These are phyloP conservation scores for Saxidomus purpurata DNA, from an alignment of 1,140 invertebrate genomes.

Conservation along the genomic window DNA sequence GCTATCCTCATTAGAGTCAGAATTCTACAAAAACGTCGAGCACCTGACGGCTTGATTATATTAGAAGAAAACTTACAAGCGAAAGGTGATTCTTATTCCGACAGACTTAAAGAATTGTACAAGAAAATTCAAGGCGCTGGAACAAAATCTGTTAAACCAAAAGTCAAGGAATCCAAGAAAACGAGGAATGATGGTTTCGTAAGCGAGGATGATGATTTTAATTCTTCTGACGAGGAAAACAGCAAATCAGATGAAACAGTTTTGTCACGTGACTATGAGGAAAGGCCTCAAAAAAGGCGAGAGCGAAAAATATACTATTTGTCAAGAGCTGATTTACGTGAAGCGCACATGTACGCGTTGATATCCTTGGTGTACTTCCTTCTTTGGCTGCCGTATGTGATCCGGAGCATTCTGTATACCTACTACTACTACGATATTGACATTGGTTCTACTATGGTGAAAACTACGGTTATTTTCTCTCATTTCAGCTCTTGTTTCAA, in stretches of 20 bases:
- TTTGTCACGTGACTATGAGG: constrained; percentile 24
- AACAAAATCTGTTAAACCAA: constrained; percentile 67
- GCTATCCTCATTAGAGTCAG: constrained; percentile 66
- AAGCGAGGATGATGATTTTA: constrained; percentile 50
- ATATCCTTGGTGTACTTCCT: constrained; percentile 57
- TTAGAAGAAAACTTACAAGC: constrained; percentile 67
- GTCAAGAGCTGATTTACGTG: constrained; percentile 62
- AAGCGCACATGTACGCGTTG: constrained; percentile 67
- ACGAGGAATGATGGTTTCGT: constrained; percentile 54
- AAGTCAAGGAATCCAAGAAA: constrained; percentile 57
- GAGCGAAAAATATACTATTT: constrained; percentile 65
- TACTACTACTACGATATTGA: constrained; percentile 63
- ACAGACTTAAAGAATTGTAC: constrained; percentile 68
- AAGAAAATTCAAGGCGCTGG: constrained; percentile 71
- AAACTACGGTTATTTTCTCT: constrained; percentile 43
- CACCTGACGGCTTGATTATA: constrained; percentile 56
- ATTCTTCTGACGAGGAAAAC: constrained; percentile 69
- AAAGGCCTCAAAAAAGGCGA: constrained; percentile 26
- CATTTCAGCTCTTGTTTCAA: constrained; percentile 66
- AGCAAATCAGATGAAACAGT: neutral
- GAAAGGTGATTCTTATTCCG: constrained; percentile 68
- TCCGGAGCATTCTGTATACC: constrained; percentile 62
- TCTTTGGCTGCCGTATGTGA: constrained; percentile 68
- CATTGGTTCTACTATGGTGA: constrained; percentile 30
- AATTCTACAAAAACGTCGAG: constrained; percentile 46